Percentiles rank a stretch among this genome's conserved stretches.
Conservation (phyloP, 2,888 invertebrate genomes). For the Glaucopsyche alexis region DNA sequence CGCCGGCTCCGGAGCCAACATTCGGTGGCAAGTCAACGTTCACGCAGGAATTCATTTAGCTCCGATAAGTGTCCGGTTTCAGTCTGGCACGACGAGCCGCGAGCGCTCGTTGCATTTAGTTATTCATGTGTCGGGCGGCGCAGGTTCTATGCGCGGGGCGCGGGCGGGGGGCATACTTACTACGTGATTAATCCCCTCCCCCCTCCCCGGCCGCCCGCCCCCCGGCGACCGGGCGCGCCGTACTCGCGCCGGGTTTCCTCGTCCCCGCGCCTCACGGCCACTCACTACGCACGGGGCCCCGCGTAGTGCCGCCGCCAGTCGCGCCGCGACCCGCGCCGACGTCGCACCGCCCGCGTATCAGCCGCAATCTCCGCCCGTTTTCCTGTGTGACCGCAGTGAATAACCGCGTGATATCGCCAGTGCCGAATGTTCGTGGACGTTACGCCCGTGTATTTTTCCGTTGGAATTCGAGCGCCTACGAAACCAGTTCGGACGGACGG, state of each 20-base stretch:
- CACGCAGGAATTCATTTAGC: slow-evolving; percentile 72
- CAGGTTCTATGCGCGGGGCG: slow-evolving; percentile 64
- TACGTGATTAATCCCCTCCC: slow-evolving; percentile 76
- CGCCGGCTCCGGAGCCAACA: slow-evolving; percentile 46
- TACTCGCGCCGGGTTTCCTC: slow-evolving; percentile 79
- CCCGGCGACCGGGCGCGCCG: slow-evolving; percentile 63
- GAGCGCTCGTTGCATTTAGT: slow-evolving; percentile 59
- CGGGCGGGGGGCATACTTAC: slow-evolving; percentile 73
- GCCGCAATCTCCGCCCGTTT: slow-evolving; percentile 73
- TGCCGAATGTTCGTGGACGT: slow-evolving; percentile 72
- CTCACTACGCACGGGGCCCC: slow-evolving; percentile 76
- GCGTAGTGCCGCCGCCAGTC: slow-evolving; percentile 74
- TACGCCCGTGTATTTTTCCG: slow-evolving; percentile 69
- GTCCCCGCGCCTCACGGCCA: slow-evolving; percentile 80
- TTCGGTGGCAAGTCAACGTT: slow-evolving; percentile 72
- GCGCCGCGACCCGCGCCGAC: slow-evolving; percentile 75
- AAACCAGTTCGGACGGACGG: slow-evolving; percentile 66
- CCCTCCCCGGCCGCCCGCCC: slow-evolving; percentile 48
- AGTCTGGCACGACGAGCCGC: slow-evolving; percentile 73
- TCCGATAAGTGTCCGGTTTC: slow-evolving; percentile 76
- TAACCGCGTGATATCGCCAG: slow-evolving; percentile 66
- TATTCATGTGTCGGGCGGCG: slow-evolving; percentile 73
- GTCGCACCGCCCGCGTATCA: slow-evolving; percentile 64
- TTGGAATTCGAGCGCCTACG: slow-evolving; percentile 60
- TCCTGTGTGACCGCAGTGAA: slow-evolving; percentile 70